phyloP scores from a whole-genome alignment of 2,113 vertebrate species.

The Sceloporus tristichus region DNA sequence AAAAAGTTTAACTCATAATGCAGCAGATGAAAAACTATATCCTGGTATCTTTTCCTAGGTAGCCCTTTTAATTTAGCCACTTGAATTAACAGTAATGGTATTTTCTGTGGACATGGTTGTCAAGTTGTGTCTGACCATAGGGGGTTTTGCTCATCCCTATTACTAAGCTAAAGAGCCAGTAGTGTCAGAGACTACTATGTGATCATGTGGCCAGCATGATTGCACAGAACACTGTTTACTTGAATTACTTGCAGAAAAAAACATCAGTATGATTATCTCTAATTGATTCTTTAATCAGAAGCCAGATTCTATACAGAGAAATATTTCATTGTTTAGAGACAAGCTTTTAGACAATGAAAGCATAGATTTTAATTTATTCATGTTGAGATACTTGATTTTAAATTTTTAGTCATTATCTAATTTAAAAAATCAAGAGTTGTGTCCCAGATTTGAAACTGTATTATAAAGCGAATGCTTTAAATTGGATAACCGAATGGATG shows the following conservation, averaged over 20 bases:
- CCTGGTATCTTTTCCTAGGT: background rate
- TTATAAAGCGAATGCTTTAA: no score
- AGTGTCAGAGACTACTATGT: no score
- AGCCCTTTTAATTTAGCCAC: background rate
- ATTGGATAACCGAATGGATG: no score
- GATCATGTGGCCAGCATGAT: no score
- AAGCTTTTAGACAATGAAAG: background rate
- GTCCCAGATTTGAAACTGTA: no score
- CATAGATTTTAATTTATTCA: background rate
- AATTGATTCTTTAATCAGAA: background rate
- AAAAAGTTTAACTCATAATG: background rate
- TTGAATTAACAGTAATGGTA: background rate
- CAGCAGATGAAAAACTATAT: background rate
- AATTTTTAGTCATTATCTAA: background rate
- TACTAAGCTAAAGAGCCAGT: no score
- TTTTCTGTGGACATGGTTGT: no score
- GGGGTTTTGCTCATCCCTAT: no score
- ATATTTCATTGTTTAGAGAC: constrained; percentile 8
- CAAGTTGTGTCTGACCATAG: no score
- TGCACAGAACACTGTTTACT: background rate
- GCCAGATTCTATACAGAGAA: background rate
- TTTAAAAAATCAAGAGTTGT: background rate
- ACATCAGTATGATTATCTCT: background rate
- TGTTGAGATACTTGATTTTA: background rate
- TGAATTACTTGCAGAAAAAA: background rate